phyloP scores from a whole-genome alignment of 2,888 invertebrate genomes.

The Gastracanthus pulcherrimus region DNA sequence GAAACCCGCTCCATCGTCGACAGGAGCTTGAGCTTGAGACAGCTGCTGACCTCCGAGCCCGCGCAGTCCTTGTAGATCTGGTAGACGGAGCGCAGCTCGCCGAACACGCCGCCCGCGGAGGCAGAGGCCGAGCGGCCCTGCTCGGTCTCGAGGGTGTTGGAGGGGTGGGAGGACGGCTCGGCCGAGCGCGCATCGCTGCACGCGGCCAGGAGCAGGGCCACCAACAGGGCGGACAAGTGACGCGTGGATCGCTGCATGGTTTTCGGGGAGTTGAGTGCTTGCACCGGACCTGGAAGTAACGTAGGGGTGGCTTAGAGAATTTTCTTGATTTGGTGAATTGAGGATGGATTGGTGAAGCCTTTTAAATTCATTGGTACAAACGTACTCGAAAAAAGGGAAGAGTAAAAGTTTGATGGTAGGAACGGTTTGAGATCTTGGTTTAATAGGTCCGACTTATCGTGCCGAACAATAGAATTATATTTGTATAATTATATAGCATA shows the following conservation, averaged over 20 bases:
- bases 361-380: no score
- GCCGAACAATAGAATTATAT: no score
- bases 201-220: conserved; percentile 12
- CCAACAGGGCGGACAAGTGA: background rate
- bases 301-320: background rate
- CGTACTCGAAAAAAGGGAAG: no score
- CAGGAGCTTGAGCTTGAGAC: conserved; percentile 89
- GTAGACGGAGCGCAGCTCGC: conserved; percentile 86
- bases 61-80: conserved; percentile 91
- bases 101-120: conserved; percentile 75
- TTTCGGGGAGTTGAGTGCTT: background rate
- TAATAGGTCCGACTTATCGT: no score
- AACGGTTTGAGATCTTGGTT: no score
- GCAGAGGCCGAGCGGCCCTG: conserved; percentile 67
- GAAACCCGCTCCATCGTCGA: conserved; percentile 87
- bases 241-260: conserved; percentile 28
- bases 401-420: no score
- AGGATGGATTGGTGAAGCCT: no score
- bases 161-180: conserved; percentile 59
- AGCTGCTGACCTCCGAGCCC: conserved; percentile 82
- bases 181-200: conserved; percentile 61
- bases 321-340: no score
- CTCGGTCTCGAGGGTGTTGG: conserved; percentile 62
- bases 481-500: no score
- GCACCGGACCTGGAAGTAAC: conserved; percentile 5